Percentiles rank a stretch among this genome's conserved stretches.
Conservation (phyloP, 2,797 vertebrate genomes). For the Poecilia picta region DNA sequence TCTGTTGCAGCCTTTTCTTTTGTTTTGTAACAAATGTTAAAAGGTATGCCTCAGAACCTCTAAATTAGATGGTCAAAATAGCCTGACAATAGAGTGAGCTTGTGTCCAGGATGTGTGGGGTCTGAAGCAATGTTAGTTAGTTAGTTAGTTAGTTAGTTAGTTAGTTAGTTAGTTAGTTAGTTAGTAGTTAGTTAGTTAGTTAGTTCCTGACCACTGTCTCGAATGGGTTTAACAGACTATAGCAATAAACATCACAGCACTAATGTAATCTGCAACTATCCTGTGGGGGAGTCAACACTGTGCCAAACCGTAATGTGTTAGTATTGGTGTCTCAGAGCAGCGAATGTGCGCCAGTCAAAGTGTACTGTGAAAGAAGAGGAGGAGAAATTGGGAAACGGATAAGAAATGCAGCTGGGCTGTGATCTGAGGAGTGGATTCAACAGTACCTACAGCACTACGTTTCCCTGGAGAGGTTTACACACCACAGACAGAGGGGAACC, state of each 20-base stretch:
- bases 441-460: slow-evolving; percentile 24
- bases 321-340: not conserved
- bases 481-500: not conserved
- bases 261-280: slow-evolving; percentile 40
- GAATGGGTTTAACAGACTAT: not conserved
- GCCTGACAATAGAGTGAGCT: not conserved
- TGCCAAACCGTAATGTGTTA: slow-evolving; percentile 24
- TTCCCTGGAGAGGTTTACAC: slow-evolving; percentile 19
- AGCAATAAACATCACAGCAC: slow-evolving; percentile 11
- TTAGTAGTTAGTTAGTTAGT: too few species aligned
- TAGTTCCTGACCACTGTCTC: not conserved
- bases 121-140: not conserved
- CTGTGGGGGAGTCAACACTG: slow-evolving; percentile 43
- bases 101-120: not conserved
- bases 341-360: not conserved
- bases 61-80: not conserved
- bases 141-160: too few species aligned
- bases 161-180: too few species aligned
- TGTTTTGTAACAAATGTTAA: not conserved
- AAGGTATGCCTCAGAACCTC: not conserved
- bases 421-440: slow-evolving; percentile 47
- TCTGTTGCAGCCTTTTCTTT: not conserved
- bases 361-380: not conserved
- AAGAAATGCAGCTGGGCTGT: slow-evolving; percentile 60
- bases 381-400: slow-evolving; percentile 43